Base-by-base conservation (phyloP, 2,113 vertebrate species). In the Ochotona curzoniae region DNA sequence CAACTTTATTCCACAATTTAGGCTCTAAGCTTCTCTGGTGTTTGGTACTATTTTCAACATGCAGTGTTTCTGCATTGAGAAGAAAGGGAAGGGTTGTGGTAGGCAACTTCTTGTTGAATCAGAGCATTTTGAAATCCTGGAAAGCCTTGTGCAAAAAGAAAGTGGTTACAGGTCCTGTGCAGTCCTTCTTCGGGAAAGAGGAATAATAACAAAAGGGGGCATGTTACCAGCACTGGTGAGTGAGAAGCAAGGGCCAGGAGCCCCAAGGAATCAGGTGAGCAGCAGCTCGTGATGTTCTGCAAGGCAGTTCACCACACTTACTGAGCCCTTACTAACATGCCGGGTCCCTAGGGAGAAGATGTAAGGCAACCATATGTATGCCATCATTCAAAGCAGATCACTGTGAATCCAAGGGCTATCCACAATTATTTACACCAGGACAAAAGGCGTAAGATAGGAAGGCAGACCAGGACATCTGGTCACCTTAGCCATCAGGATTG, bases 81-180 rank as follows among this genome's bases (percentile, higher is more conserved):
- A 69, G 44, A 61, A 69, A 7, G 17, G 35, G 23, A 74, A 74
- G 87, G 5, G 5, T 44, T 69, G 17, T 47, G 8, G 25, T 61
- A 66, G 70, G 69, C 73, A 44, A 81, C 32, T 91, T 63, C 67
- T 61, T 26, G 38, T 78, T 89, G 49, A 30, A 38, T 93, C 13
- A 26, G 75, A 87, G 25, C 30, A 81, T 93, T 87, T 78, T 88
- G 91, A 93, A 96, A 90, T 85, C 88, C 83, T 86, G 67, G 80
- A 83, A 90, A 94, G 86, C 7, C 28, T 67, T 80, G 67, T 63
- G 61, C 70, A 47, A 95, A 57, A 94, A 67, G 87, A 91, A 89
- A 95, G 69, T 74, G 76, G 57, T n/a, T 15, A 13, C 28, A 38
- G 38, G n/a, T 83, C 23, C 49, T 89, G 54, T 25, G 5, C 12